Conservation (phyloP, 2,888 invertebrate genomes). For the Ceramica pisi region DNA sequence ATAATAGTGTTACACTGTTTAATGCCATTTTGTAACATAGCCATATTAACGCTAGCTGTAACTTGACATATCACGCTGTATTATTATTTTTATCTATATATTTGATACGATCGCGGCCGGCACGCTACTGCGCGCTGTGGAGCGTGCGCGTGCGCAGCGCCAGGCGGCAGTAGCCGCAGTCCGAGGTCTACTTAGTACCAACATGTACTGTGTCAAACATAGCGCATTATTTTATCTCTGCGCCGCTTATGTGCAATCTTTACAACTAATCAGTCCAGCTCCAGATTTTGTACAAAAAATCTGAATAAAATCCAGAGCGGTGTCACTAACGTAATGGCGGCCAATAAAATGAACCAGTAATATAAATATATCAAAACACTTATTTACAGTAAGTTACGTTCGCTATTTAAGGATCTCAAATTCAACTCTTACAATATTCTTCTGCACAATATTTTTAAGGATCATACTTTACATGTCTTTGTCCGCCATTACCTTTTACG, state of each 20-base stretch:
- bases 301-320: conserved; percentile 1
- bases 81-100: conserved; percentile 71
- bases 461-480: conserved; percentile 21
- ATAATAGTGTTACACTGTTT: conserved; percentile 68
- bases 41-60: conserved; percentile 74
- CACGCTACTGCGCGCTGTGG: conserved; percentile 8
- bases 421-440: conserved; percentile 50
- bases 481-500: conserved; percentile 34
- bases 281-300: not conserved
- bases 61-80: conserved; percentile 83
- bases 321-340: conserved; percentile 48
- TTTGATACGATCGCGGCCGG: conserved; percentile 51
- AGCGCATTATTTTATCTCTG: conserved; percentile 72
- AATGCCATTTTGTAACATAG: conserved; percentile 76
- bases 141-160: too few species aligned
- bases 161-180: too few species aligned
- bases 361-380: conserved; percentile 48
- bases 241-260: conserved; percentile 67
- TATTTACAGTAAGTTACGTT: conserved; percentile 56
- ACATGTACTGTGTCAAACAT: conserved; percentile 81
- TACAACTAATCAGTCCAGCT: conserved; percentile 2
- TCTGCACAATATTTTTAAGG: conserved; percentile 60
- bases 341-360: conserved; percentile 38
- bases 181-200: conserved; percentile 66
- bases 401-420: conserved; percentile 48